Conservation (phyloP, 2,797 vertebrate species). For the Pangasius krempfi region DNA sequence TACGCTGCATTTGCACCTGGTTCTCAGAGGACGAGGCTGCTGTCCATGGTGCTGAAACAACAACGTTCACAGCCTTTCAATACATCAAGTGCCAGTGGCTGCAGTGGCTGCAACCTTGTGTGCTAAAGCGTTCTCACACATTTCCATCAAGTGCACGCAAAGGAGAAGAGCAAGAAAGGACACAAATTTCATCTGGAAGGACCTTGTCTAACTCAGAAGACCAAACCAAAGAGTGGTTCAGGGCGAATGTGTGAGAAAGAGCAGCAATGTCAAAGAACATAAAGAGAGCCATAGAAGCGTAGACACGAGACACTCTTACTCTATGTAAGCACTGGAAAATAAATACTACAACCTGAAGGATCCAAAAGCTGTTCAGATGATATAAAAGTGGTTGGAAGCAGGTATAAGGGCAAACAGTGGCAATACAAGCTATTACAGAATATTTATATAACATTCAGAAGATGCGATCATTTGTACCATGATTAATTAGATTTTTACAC, state of each 20-base stretch:
- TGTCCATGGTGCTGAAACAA: slow-evolving; percentile 67
- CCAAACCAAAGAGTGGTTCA: not conserved
- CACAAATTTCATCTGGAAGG: not conserved
- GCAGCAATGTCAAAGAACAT: not conserved
- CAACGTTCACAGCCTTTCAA: slow-evolving; percentile 69
- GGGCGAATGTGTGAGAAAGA: not conserved
- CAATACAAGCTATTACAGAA: not conserved
- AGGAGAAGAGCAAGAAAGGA: slow-evolving; percentile 14
- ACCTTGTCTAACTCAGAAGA: not conserved
- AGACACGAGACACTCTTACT: not conserved
- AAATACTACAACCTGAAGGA: not conserved
- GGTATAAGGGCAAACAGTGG: not conserved
- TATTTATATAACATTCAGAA: not conserved
- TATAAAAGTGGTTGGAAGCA: not conserved
- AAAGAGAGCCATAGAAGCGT: not conserved
- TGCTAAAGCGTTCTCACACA: slow-evolving; percentile 54
- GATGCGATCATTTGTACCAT: not conserved
- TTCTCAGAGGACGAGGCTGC: slow-evolving; percentile 66
- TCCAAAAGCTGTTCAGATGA: not conserved
- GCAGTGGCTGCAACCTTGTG: slow-evolving; percentile 60
- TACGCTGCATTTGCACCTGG: slow-evolving; percentile 69
- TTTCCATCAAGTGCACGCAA: slow-evolving; percentile 43
- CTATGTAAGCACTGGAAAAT: not conserved
- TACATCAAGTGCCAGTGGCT: slow-evolving; percentile 65
- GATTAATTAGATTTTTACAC: not conserved